These are phyloP conservation scores for Cosmorhoe ocellata DNA, from an alignment of 2,888 invertebrate species.

Conservation along the genomic window DNA sequence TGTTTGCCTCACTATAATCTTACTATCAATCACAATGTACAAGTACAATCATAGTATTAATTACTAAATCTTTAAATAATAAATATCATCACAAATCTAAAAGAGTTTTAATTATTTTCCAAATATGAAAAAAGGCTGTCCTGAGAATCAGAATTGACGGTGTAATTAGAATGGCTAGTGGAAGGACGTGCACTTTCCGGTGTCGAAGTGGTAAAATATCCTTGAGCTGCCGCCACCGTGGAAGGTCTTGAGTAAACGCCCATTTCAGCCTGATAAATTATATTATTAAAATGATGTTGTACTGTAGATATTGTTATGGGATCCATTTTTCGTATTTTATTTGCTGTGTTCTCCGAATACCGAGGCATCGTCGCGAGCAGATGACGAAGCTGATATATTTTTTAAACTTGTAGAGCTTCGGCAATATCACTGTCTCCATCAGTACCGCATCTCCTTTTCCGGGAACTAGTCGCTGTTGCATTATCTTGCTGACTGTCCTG, in stretches of 20 bases:
- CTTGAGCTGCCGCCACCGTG: constrained; percentile 1
- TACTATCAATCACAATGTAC: constrained; percentile 11
- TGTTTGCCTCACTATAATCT: constrained; percentile 11
- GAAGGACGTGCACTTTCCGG: too few relatives aligned
- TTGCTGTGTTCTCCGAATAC: constrained; percentile 16
- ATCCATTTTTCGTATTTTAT: constrained; percentile 24
- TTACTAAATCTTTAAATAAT: constrained; percentile 8
- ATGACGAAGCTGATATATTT: constrained; percentile 11
- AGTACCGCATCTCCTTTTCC: constrained; percentile 16
- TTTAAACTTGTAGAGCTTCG: constrained; percentile 14
- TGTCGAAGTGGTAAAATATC: constrained; percentile 1
- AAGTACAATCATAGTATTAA: constrained; percentile 11
- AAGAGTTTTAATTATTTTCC: constrained; percentile 17
- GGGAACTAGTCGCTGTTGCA: constrained; percentile 18
- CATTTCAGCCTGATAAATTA: constrained; percentile 22
- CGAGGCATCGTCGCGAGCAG: constrained; percentile 12
- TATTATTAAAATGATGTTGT: constrained; percentile 18
- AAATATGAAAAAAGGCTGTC: constrained; percentile 13
- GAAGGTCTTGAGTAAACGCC: constrained; percentile 6
- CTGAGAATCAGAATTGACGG: neutral
- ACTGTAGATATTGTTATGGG: constrained; percentile 19
- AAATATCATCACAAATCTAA: constrained; percentile 13
- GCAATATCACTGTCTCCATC: constrained; percentile 15
- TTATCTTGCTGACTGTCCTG: constrained; percentile 16
- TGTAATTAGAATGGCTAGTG: too few relatives aligned